Conservation (phyloP, 2,888 invertebrate genomes). For the Thera obeliscata region DNA sequence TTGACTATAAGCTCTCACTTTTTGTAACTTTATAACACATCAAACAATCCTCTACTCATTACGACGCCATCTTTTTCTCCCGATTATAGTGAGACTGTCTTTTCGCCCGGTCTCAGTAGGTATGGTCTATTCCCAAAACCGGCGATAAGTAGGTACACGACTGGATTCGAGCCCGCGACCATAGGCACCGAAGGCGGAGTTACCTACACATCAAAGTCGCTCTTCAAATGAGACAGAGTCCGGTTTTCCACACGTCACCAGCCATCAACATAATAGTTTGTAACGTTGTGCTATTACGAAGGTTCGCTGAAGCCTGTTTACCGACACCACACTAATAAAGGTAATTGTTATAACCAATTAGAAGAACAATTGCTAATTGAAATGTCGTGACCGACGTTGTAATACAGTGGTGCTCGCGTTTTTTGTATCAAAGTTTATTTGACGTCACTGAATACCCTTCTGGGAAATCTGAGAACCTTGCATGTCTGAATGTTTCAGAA, state of each 20-base stretch:
- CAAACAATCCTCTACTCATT: too few relatives aligned
- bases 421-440: conserved; percentile 4
- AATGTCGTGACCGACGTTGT: conserved; percentile 18
- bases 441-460: neutral
- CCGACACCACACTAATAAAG: conserved; percentile 26
- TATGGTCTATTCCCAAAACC: too few relatives aligned
- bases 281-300: conserved; percentile 10
- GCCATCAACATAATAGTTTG: conserved; percentile 10
- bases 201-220: too few relatives aligned
- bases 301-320: conserved; percentile 19
- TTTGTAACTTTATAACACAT: too few relatives aligned
- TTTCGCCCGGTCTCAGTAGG: too few relatives aligned
- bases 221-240: too few relatives aligned
- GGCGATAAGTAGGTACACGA: too few relatives aligned
- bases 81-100: too few relatives aligned
- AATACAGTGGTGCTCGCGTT: conserved; percentile 6
- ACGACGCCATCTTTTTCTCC: too few relatives aligned
- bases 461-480: neutral
- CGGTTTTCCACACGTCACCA: conserved; percentile 7
- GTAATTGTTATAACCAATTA: conserved; percentile 29
- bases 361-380: conserved; percentile 25
- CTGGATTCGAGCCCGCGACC: too few relatives aligned
- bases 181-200: too few relatives aligned
- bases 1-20: too few relatives aligned
- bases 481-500: neutral